Base-by-base conservation (phyloP, 2,888 invertebrate genomes). In the Chrysolina oricalcia region DNA sequence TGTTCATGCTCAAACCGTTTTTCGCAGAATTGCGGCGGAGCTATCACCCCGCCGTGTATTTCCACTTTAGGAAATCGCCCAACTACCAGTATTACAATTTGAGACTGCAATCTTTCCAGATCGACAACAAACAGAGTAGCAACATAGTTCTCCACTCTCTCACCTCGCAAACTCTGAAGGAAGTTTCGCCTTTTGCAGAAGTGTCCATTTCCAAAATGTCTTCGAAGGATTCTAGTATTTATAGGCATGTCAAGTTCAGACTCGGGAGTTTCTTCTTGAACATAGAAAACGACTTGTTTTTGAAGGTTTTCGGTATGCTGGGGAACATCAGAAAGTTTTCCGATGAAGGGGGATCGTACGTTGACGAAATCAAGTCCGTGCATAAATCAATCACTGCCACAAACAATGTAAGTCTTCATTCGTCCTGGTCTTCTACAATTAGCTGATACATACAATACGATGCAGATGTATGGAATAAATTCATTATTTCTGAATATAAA, bases 1-100 rank as follows among this genome's bases (percentile, higher is more conserved):
- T 96, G 96, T 94, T 94, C 82, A 95, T 96, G 94, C 93, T 94
- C 0, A 95, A 95, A 86, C 96, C 96, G 0, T 96, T 95, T 88
- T 95, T 94, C 84, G 95, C 95, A 0, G 94, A 94, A 83, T 87
- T 96, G 27, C 88, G 94, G 56, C 90, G 96, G 53, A 93, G 92
- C 0, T 95, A 94, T 85, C 91, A 91, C 72, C 95, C 96, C 0
- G 95, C 93, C 0, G 84, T 95, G 56, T 95, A 94, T 93, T 82
- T 94, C 78, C 95, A 95, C 82, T 90, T 92, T 78, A 90, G 95
- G 56, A 92, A 92, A 86, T 95, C 96, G 0, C 90, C 91, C 41
- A 93, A 93, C 67, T 91, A 93, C 78, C 92, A 91, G 15, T 94
- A 93, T 83, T 87, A 92, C 70, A 93, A 94, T 85, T 89, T 93